Conservation (phyloP, 2,113 vertebrate species). For the Rattus norvegicus region GRCr8 NC_086020.1:194154501-194155000, state of each 20-base stretch:
- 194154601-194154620: slow-evolving; percentile 36
- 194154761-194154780: slow-evolving; percentile 99
- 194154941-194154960: slow-evolving; percentile 86
- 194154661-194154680: slow-evolving; percentile 92
- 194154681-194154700: slow-evolving; percentile 99
- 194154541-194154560: neutral
- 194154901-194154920: slow-evolving; percentile 85
- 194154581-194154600: neutral
- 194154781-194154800: slow-evolving; percentile 99
- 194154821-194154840: slow-evolving; percentile 99
- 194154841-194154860: slow-evolving; percentile 92
- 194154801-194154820: slow-evolving; percentile 98
- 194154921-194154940: slow-evolving; percentile 85
- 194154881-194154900: slow-evolving; percentile 82
- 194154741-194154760: slow-evolving; percentile 97
- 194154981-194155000: slow-evolving; percentile 81
- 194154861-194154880: slow-evolving; percentile 83
- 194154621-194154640: slow-evolving; percentile 57
- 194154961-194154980: slow-evolving; percentile 86
- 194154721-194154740: slow-evolving; percentile 95
- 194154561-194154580: slow-evolving; percentile 19
- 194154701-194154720: slow-evolving; percentile 98
- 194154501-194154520: neutral
- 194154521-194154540: neutral
- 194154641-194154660: slow-evolving; percentile 70